Base-by-base conservation (phyloP, 2,888 invertebrate species). In the Chorisops tibialis region DNA sequence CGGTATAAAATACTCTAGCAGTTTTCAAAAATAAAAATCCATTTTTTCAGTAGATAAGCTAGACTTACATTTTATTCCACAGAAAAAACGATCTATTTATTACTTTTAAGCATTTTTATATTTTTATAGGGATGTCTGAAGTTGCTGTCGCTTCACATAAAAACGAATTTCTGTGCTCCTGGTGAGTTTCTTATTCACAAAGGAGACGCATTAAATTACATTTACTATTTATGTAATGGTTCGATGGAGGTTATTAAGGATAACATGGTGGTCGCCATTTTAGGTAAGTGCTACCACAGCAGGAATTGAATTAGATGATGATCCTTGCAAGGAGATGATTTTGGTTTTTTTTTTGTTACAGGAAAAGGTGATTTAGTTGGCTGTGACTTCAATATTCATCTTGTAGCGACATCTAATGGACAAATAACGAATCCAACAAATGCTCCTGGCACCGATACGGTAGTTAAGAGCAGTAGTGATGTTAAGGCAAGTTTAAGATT, bases 231-330 rank as follows among this genome's bases (percentile, higher is more conserved):
- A 68, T 96, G 94, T 81, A 96, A 96, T 74, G 96, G 96, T 5
- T 95, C 95, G 24, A 95, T 96, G 95, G 96, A 96, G 80, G 95
- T 96, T 47, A 90, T 96, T 72, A 95, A 96, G 77, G 90, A 94
- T 72, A 91, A 89, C 67, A 96, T 96, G 93, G 96, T 96, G 58
- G 96, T 96, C 18, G 96, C 96, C 63, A 96, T 97, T 71, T 82
- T 96, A 68, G 96, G 96, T 96, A 80, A 84, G 85, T 79, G 18
- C 9, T 18, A 21, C 52, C 5, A 16, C 6, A 16, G 24, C 21
- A 37, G 50, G 21, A 12, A 54, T 60, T 43, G 51, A 14, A 43
- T 45, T 14, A 24, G n/a, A 37, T 39, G 18, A 43, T 35, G 21
- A 9, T 24, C 16, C 45, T 22, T 5, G 18, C 45, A 41, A 14